Conservation (phyloP, 2,113 vertebrate genomes). For the Chaetops frenatus region DNA sequence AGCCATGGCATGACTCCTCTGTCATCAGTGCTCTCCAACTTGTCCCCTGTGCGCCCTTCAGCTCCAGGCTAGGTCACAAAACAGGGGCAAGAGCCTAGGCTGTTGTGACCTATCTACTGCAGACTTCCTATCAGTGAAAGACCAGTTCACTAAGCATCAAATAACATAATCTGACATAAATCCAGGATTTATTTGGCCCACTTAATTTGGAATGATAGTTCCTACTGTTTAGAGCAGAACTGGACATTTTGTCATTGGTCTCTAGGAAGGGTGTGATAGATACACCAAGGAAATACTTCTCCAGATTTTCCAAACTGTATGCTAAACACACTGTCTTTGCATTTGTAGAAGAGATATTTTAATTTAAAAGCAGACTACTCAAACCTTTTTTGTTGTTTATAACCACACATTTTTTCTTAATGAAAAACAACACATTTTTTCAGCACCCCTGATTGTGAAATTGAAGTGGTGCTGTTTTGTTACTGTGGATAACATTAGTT, state of each 20-base stretch:
- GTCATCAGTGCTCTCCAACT: background rate
- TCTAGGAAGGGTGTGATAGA: background rate
- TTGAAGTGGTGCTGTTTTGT: background rate
- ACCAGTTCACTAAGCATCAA: background rate
- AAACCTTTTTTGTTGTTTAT: background rate
- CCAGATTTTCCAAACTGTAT: background rate
- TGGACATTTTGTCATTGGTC: background rate
- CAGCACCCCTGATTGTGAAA: background rate
- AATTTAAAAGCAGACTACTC: background rate
- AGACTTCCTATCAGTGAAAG: background rate
- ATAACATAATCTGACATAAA: background rate
- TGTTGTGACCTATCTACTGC: background rate
- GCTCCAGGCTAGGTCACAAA: background rate
- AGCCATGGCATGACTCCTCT: background rate
- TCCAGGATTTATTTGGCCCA: background rate
- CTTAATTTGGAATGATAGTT: background rate
- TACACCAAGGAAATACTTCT: background rate
- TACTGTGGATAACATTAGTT: background rate
- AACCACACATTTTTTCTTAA: accelerated
- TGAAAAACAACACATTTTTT: background rate
- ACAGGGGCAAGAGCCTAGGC: background rate
- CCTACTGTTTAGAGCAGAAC: background rate
- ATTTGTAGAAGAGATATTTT: background rate
- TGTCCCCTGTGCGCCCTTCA: background rate
- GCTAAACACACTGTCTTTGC: background rate